Conservation (phyloP, 2,888 invertebrate genomes). For the Ceraclea dissimilis region DNA sequence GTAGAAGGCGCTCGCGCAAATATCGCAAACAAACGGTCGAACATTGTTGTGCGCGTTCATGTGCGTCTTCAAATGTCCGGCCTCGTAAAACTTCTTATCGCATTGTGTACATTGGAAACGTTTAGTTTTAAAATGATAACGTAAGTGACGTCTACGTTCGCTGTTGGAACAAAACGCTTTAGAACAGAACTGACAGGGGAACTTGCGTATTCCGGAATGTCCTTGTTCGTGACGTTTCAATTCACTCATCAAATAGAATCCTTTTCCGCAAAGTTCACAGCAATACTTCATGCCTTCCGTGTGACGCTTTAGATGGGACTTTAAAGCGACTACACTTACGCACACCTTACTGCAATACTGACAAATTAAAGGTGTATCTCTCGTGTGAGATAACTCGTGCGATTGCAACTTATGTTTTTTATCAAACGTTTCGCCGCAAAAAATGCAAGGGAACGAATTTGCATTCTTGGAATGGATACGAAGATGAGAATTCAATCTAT, state of each 20-base stretch:
- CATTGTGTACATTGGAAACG: slow-evolving; percentile 31
- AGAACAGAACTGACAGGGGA: slow-evolving; percentile 31
- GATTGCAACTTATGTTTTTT: slow-evolving; percentile 28
- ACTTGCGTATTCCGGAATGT: slow-evolving; percentile 30
- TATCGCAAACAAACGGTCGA: slow-evolving; percentile 31
- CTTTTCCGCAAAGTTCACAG: slow-evolving; percentile 31
- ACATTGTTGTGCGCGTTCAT: slow-evolving; percentile 33
- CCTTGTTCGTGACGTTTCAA: slow-evolving; percentile 31
- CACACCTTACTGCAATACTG: slow-evolving; percentile 31
- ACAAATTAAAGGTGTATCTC: slow-evolving; percentile 27
- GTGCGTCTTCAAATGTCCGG: slow-evolving; percentile 33
- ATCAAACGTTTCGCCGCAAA: slow-evolving; percentile 27
- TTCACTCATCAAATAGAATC: slow-evolving; percentile 32
- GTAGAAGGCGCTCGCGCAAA: slow-evolving; percentile 32
- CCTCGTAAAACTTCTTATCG: slow-evolving; percentile 32
- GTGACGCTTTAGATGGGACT: slow-evolving; percentile 32
- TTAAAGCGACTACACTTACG: slow-evolving; percentile 30
- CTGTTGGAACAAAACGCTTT: slow-evolving; percentile 32
- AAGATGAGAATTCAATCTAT: slow-evolving; percentile 22
- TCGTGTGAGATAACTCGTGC: slow-evolving; percentile 29
- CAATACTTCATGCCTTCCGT: slow-evolving; percentile 29
- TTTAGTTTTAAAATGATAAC: slow-evolving; percentile 33
- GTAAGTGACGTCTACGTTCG: slow-evolving; percentile 32
- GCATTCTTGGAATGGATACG: slow-evolving; percentile 1
- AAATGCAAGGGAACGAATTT: slow-evolving; percentile 24